Base-by-base conservation (phyloP, 2,113 vertebrate genomes). In the Xenus cinereus region DNA sequence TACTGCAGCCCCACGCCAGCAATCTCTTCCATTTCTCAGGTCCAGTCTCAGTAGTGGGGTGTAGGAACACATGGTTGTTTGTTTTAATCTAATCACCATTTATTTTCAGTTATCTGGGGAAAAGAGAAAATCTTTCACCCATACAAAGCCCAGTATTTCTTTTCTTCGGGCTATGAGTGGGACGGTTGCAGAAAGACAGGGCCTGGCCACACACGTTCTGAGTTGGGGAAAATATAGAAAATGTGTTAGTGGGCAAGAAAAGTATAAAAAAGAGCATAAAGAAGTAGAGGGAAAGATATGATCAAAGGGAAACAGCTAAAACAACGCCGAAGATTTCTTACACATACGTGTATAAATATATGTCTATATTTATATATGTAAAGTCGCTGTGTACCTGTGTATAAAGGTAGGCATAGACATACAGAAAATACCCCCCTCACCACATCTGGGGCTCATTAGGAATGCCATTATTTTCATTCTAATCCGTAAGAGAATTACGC, bases 61-160 rank as follows among this genome's bases (percentile, higher is more conserved):
- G 46, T 53, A 48, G 72, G 33, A 86, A 35, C 77, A 84, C 64
- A 35, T 35, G 56, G 59, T 7, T 93, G 79, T 71, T 95, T 90
- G 91, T 94, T 96, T 96, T 88, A 88, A 94, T 91, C 64, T 95
- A 87, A 93, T 95, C 86, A 92, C 57, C 78, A 69, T 96, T 91
- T 95, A 45, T 95, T 95, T 95, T 91, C 86, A 71, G 48, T 87
- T 92, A 64, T 73, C 64, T 12, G 13, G 57, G 74, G 92, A 54
- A 92, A 89, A 93, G 27, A 78, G 51, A 92, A 91, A 87, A 77
- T 72, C 54, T 80, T 81, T 73, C 66, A 64, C 24, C 30, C 27
- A 48, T 19, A 32, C n/a, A 83, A 48, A 72, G 35, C 39, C 37
- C 41, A 46, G 30, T 66, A 78, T 81, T 94, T 87, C 63, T 72